Evolutionary conservation across 2,888 invertebrate genomes (phyloP).

Genomic region (Euplagia quadripunctaria): DNA sequence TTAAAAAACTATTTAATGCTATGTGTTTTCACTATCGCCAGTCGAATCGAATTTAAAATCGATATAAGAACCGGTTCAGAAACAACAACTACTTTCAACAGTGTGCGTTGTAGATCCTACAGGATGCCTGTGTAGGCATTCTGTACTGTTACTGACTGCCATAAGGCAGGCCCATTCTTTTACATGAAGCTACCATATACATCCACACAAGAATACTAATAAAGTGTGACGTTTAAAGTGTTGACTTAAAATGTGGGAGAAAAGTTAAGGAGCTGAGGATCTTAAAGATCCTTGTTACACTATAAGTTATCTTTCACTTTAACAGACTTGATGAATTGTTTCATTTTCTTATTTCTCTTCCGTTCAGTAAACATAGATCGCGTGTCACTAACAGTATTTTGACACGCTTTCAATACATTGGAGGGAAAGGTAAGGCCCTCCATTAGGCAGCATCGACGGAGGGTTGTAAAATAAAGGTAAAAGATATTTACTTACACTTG

Average conservation of each 20-base stretch:
- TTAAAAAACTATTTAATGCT: neutral
- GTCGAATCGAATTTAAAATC: neutral
- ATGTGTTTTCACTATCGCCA: neutral
- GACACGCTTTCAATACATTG: conserved; percentile 48
- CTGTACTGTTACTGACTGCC: too few relatives aligned
- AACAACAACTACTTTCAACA: neutral
- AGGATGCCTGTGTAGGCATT: too few relatives aligned
- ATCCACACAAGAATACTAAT: too few relatives aligned
- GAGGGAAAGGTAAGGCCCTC: conserved; percentile 32
- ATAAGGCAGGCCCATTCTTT: too few relatives aligned
- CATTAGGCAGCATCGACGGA: conserved; percentile 40
- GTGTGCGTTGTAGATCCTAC: neutral
- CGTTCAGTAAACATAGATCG: conserved; percentile 25
- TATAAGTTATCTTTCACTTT: neutral
- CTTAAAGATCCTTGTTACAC: too few relatives aligned
- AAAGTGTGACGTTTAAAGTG: too few relatives aligned
- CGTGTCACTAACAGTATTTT: conserved; percentile 36
- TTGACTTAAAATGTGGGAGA: too few relatives aligned
- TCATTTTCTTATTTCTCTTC: conserved; percentile 2
- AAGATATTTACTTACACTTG: conserved; percentile 16
- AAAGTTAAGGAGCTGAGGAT: too few relatives aligned
- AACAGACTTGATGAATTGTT: neutral
- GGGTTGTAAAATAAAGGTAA: conserved; percentile 22
- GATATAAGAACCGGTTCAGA: neutral
- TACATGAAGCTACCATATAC: too few relatives aligned